Conservation (phyloP, 2,888 invertebrate genomes). For the Mythimna albipuncta region DNA sequence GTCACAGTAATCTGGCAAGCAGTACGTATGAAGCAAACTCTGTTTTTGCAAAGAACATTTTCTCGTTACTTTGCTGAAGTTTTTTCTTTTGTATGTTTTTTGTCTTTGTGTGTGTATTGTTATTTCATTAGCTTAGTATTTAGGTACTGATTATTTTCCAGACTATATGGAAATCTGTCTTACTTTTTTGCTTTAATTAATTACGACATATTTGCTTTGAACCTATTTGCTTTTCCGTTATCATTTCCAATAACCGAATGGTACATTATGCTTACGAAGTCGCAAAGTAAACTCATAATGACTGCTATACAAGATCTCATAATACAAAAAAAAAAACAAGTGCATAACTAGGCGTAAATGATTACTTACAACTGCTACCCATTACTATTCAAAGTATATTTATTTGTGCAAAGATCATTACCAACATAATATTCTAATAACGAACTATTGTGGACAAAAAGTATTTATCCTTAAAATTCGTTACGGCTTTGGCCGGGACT, state of each 20-base stretch:
- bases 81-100: constrained; percentile 67
- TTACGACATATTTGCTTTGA: not conserved
- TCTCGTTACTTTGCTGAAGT: constrained; percentile 68
- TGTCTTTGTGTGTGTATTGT: constrained; percentile 43
- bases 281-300: not conserved
- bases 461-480: constrained; percentile 80
- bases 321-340: constrained; percentile 6
- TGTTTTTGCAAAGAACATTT: constrained; percentile 75
- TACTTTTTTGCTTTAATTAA: not conserved
- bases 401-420: constrained; percentile 61
- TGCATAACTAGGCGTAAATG: constrained; percentile 53
- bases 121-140: constrained; percentile 51
- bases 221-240: too few relatives aligned
- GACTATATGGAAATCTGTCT: not conserved
- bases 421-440: constrained; percentile 59
- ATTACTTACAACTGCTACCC: constrained; percentile 41
- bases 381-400: constrained; percentile 56
- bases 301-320: too few relatives aligned
- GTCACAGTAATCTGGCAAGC: constrained; percentile 58
- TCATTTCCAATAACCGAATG: too few relatives aligned
- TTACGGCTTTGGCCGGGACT: constrained; percentile 70
- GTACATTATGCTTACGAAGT: not conserved
- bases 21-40: constrained; percentile 68
- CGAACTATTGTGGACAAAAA: constrained; percentile 71
- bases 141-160: constrained; percentile 21